These are phyloP conservation scores for Todus mexicanus DNA, from an alignment of 2,797 vertebrate genomes.

Conservation along the genomic window DNA sequence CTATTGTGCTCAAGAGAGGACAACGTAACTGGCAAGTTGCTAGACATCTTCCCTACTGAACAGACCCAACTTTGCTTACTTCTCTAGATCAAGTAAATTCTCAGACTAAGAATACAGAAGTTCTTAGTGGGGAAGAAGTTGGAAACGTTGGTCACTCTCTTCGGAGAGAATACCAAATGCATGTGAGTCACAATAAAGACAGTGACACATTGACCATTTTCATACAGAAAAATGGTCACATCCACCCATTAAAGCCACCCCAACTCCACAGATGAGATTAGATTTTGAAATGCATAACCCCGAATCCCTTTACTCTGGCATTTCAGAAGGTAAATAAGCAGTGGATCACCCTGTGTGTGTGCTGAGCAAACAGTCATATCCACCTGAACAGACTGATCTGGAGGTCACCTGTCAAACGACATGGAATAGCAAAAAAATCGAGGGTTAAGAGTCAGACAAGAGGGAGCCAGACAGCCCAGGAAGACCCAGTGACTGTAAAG, in stretches of 20 bases:
- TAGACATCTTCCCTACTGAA: not conserved
- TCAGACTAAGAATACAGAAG: not conserved
- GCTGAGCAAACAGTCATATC: not conserved
- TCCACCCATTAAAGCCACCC: not conserved
- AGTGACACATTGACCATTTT: not conserved
- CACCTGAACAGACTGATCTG: not conserved
- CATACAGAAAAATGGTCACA: not conserved
- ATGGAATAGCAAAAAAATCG: not conserved
- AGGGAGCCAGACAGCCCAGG: not conserved
- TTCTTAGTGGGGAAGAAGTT: not conserved
- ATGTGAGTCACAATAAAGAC: not conserved
- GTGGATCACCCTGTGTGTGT: not conserved
- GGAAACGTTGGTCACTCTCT: not conserved
- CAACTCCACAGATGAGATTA: not conserved
- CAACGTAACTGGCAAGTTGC: not conserved
- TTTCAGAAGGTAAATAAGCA: not conserved
- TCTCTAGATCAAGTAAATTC: not conserved
- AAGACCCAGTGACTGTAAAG: not conserved
- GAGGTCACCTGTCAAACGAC: not conserved
- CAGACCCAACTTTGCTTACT: not conserved
- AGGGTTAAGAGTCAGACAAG: not conserved
- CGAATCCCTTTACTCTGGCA: not conserved
- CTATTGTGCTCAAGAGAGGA: not conserved
- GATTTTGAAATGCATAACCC: not conserved
- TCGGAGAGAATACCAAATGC: not conserved